Evolutionary conservation across 2,797 vertebrate genomes (phyloP).

Genomic region (Pipistrellus pipistrellus): DNA sequence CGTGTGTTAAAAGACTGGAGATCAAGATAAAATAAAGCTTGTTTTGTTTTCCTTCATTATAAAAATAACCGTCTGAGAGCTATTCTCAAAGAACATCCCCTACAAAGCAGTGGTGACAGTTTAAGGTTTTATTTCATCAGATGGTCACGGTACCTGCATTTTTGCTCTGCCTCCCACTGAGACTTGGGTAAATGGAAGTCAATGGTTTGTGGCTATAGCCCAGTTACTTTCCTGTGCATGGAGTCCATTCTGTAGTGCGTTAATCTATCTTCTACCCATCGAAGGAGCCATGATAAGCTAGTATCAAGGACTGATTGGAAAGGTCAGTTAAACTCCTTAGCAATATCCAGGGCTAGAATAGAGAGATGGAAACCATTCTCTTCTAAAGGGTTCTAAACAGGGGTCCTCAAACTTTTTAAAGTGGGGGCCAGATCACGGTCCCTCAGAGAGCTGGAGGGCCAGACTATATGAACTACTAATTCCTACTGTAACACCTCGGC

Average conservation of each 20-base stretch:
- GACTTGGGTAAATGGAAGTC: neutral
- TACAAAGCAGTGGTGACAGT: neutral
- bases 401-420: too few relatives aligned
- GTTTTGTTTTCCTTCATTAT: conserved; percentile 13
- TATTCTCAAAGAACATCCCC: neutral
- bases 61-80: neutral
- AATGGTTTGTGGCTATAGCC: neutral
- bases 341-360: neutral
- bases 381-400: neutral
- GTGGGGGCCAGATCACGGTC: too few relatives aligned
- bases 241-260: neutral
- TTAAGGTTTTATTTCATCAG: neutral
- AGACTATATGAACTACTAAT: too few relatives aligned
- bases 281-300: neutral
- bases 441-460: too few relatives aligned
- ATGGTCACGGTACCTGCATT: neutral
- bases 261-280: neutral
- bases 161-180: neutral
- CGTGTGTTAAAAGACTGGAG: conserved; percentile 28
- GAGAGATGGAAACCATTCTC: neutral
- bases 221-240: neutral
- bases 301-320: neutral
- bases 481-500: too few relatives aligned
- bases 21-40: conserved; percentile 32
- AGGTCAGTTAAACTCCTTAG: conserved; percentile 1